Evolutionary conservation across 2,888 invertebrate species (phyloP).

Genomic region (Phaedon cochleariae): DNA sequence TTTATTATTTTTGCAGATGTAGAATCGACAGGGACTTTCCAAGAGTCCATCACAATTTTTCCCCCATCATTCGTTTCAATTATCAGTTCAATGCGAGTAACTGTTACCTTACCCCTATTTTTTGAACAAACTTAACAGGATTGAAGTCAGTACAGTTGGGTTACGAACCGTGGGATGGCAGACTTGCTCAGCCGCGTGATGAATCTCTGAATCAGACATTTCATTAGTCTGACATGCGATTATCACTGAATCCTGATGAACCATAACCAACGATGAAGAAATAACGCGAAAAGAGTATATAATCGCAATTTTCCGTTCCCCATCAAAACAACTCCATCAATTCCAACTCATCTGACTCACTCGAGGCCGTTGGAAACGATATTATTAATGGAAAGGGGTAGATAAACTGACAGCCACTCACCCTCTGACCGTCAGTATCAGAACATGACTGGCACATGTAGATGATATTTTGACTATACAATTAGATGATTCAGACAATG

Average conservation of each 20-base stretch:
- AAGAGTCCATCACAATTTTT: too few species aligned
- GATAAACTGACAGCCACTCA: conserved; percentile 36
- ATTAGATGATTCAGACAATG: conserved; percentile 30
- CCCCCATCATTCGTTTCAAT: too few species aligned
- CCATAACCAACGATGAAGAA: not conserved
- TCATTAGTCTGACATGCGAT: not conserved
- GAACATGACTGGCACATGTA: conserved; percentile 40
- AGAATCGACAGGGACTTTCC: too few species aligned
- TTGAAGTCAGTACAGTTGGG: too few species aligned
- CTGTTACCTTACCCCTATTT: too few species aligned
- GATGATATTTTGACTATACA: conserved; percentile 35
- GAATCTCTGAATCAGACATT: not conserved
- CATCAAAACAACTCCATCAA: conserved; percentile 21
- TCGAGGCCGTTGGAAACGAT: conserved; percentile 15
- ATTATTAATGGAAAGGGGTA: conserved; percentile 33
- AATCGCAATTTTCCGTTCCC: conserved; percentile 20
- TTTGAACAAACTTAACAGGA: too few species aligned
- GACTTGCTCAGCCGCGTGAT: too few species aligned
- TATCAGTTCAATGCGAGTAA: too few species aligned
- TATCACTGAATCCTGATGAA: not conserved
- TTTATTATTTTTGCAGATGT: too few species aligned
- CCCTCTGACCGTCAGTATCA: conserved; percentile 14
- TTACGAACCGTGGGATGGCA: too few species aligned
- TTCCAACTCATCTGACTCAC: conserved; percentile 15
- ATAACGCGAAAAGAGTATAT: conserved; percentile 1